Conservation (phyloP, 2,113 vertebrate genomes). For the Xiphophorus maculatus region DNA sequence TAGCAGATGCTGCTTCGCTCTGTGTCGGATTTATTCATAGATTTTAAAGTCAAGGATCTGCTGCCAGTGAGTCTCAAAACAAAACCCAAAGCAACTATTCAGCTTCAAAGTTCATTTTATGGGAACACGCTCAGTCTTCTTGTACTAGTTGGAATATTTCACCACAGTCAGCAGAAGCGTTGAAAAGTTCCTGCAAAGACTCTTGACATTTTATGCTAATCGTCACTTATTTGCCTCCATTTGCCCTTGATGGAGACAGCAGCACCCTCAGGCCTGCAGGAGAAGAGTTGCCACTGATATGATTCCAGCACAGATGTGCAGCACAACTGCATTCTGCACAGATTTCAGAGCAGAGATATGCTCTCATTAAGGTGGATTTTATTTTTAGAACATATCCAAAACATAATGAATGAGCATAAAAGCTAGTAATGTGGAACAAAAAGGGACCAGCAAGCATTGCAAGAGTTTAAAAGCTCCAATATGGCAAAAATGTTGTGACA, state of each 20-base stretch:
- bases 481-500: not conserved
- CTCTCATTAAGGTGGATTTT: slow-evolving; percentile 4
- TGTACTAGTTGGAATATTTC: slow-evolving; percentile 16
- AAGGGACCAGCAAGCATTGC: too few relatives aligned
- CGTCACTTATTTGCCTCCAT: slow-evolving; percentile 37
- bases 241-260: slow-evolving; percentile 53
- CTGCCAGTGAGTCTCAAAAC: not conserved
- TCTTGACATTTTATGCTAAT: slow-evolving; percentile 55
- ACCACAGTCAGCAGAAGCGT: not conserved
- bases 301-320: slow-evolving; percentile 23
- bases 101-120: slow-evolving; percentile 6
- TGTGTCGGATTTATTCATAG: slow-evolving; percentile 20
- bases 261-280: slow-evolving; percentile 33
- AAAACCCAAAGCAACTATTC: not conserved
- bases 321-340: slow-evolving; percentile 8
- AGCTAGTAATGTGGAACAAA: not conserved
- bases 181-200: slow-evolving; percentile 14
- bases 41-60: slow-evolving; percentile 2
- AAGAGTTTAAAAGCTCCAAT: not conserved
- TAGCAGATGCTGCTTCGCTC: slow-evolving; percentile 20
- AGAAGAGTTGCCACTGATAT: slow-evolving; percentile 33
- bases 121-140: not conserved
- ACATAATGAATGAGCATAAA: not conserved
- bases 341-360: slow-evolving; percentile 3
- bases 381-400: not conserved